Conservation (phyloP, 2,113 vertebrate genomes). For the Regulus satrapa region DNA sequence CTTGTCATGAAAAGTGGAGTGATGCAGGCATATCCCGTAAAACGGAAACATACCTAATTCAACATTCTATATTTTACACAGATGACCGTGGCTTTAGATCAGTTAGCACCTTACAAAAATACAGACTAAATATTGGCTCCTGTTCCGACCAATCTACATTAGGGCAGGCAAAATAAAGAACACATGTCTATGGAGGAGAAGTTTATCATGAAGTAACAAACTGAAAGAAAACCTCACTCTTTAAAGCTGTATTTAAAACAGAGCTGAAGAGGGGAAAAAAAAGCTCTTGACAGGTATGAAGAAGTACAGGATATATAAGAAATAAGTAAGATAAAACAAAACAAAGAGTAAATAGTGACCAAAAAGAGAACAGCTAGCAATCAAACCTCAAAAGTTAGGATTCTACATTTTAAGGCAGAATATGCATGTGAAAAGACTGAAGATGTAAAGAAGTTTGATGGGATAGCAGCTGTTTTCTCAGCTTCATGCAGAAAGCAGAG, state of each 20-base stretch:
- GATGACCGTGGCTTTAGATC: not conserved
- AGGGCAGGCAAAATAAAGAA: not conserved
- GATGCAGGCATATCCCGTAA: not conserved
- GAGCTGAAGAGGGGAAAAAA: not conserved
- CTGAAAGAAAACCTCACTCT: fast-evolving
- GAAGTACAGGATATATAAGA: not conserved
- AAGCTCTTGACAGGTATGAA: not conserved
- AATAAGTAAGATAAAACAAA: not conserved
- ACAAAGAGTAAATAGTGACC: not conserved
- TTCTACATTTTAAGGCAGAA: not conserved
- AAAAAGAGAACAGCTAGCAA: not conserved
- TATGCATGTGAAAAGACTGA: not conserved
- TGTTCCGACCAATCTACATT: not conserved
- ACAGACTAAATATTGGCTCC: not conserved
- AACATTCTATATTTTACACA: not conserved
- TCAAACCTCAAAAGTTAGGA: not conserved
- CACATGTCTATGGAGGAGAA: not conserved
- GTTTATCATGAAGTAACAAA: not conserved
- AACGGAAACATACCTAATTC: not conserved
- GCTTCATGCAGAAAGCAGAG: not conserved
- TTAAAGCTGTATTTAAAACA: not conserved
- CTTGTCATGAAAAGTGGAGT: not conserved
- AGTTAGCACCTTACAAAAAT: not conserved
- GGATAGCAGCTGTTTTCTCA: not conserved
- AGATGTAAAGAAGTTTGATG: not conserved